Evolutionary conservation across 2,888 invertebrate species (phyloP), one percentile per base, ranked within the genome.

Genomic region (Pogonocherus hispidulus): DNA sequence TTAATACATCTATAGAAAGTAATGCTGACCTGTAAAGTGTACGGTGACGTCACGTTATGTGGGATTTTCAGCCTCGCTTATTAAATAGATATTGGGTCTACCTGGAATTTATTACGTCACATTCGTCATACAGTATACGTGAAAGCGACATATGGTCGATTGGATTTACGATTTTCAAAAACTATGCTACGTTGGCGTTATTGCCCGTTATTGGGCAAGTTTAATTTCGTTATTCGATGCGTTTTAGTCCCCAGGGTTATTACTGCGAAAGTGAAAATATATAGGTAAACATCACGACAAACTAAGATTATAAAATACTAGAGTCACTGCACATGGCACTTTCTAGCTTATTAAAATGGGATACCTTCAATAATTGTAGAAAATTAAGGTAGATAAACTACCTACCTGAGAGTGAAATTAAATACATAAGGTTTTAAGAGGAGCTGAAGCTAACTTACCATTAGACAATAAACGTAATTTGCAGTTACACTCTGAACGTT

Each of bases 31-130:
- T 49, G 49, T 35, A 62, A 41, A 41, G 23, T 47, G 8, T 20
- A 19, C 2, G 32, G 35, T 63, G 66, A 70, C 69, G 66, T 70
- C 66, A 66, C 9, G 19, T 6, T 23, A 51, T 44, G 69, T 70
- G 69, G 69, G 69, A 63, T 49, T 69, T 63, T 54, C 66, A 66
- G 56, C 69, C 66, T 70, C 63, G 66, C 22, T 55, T 67, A 55
- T 55, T 62, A 67, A 62, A 67, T 47, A 62, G 55, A 62, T 62
- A 62, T 62, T 51, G 62, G 49, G 51, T 60, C 16, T 62, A 62
- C 62, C 47, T 18, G 41, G 62, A 51, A 62, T 62, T 35, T n/a
- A 46, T 62, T 62, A 62, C 62, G 62, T 62, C 62, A 62, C 62
- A 22, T 18, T 18, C 35, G 27, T n/a, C 14, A 51, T 51, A 37